A percentile compares a stretch with the other conserved stretches of the same genome.
phyloP scores from a whole-genome alignment of 2,888 invertebrate genomes.

The Glyphotaelius pellucidus region DNA sequence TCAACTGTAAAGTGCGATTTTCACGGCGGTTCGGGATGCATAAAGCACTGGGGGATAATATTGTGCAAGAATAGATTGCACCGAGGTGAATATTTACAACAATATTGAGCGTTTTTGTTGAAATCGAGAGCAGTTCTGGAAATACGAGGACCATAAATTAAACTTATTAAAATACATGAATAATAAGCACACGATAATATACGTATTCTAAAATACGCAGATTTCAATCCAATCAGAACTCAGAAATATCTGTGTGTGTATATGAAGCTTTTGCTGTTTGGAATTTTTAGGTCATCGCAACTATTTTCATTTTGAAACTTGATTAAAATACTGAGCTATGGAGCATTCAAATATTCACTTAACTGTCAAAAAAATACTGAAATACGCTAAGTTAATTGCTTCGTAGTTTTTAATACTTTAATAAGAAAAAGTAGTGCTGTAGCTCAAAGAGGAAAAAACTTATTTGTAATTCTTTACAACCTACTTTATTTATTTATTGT shows the following conservation, averaged over 20 bases:
- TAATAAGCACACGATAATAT: background rate
- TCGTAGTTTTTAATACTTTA: background rate
- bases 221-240: background rate
- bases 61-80: background rate
- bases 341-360: too few relatives aligned
- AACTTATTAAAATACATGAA: background rate
- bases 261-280: background rate
- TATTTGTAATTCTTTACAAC: background rate
- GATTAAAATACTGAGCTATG: too few relatives aligned
- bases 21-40: background rate
- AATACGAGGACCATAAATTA: background rate
- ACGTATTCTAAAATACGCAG: background rate
- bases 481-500: too few relatives aligned
- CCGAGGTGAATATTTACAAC: background rate
- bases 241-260: background rate
- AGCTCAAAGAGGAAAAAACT: too few relatives aligned
- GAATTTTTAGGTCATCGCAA: too few relatives aligned
- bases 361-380: too few relatives aligned
- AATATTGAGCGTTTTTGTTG: background rate
- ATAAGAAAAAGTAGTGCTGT: background rate
- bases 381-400: background rate
- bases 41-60: background rate
- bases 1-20: constrained; percentile 29
- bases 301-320: too few relatives aligned
- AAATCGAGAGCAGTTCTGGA: background rate